Percentiles rank a stretch among this genome's conserved stretches.
phyloP scores from a whole-genome alignment of 2,113 vertebrate species.

The Gymnocephalus cernua region DNA sequence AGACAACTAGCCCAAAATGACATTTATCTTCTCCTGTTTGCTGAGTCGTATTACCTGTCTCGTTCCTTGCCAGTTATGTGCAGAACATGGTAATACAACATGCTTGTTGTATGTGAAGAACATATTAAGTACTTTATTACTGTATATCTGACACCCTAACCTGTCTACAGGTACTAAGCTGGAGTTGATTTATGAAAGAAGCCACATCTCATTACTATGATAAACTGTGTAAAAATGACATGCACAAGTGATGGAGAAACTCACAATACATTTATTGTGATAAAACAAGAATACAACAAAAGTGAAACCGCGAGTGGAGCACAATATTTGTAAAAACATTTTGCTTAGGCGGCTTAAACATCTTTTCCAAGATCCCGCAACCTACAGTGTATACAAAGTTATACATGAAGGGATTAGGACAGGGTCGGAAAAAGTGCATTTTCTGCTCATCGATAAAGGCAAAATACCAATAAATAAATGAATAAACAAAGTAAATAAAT shows the following conservation, averaged over 20 bases:
- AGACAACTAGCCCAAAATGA: neutral
- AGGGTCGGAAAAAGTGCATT: neutral
- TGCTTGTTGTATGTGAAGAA: neutral
- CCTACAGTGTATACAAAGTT: neutral
- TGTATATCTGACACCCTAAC: neutral
- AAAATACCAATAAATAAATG: neutral
- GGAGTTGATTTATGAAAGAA: neutral
- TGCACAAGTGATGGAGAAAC: neutral
- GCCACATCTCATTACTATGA: neutral
- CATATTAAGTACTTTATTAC: neutral
- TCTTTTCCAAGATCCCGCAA: neutral
- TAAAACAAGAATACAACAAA: neutral
- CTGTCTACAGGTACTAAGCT: neutral
- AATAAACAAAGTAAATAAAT: neutral
- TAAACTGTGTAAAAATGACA: neutral
- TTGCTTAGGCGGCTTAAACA: neutral
- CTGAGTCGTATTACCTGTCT: conserved; percentile 2
- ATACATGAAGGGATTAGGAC: neutral
- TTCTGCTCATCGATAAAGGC: neutral
- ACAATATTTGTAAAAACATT: neutral
- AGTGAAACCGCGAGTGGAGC: neutral
- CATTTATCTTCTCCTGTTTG: conserved; percentile 7
- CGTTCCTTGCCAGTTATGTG: neutral
- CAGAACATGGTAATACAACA: neutral
- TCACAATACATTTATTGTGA: neutral